phyloP scores from a whole-genome alignment of 2,113 vertebrate genomes.

The Sylvietta virens region DNA sequence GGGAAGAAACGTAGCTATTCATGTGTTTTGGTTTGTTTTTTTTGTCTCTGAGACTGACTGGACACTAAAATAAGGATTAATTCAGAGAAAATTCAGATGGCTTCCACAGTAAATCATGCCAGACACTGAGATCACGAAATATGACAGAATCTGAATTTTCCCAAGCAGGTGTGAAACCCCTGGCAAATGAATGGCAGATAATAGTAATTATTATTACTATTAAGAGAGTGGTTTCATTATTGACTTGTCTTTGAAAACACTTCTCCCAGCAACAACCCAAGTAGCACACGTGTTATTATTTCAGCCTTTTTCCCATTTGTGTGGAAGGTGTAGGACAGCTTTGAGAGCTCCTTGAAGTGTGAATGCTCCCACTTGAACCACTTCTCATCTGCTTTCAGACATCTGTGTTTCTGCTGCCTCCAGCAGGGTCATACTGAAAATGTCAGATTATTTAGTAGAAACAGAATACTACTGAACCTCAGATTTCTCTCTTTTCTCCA shows the following conservation, averaged over 20 bases:
- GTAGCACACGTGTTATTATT: background rate
- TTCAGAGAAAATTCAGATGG: background rate
- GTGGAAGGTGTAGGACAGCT: background rate
- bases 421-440: background rate
- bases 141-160: background rate
- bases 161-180: background rate
- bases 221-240: background rate
- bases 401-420: constrained; percentile 40
- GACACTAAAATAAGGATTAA: background rate
- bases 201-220: background rate
- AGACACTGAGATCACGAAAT: background rate
- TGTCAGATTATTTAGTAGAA: background rate
- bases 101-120: background rate
- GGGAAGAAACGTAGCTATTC: background rate
- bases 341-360: background rate
- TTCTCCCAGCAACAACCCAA: background rate
- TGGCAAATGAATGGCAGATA: background rate
- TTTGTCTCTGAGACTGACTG: background rate
- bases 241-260: background rate
- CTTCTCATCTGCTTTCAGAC: background rate
- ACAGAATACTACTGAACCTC: background rate
- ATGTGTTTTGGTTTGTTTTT: background rate
- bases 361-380: background rate
- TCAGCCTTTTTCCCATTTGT: background rate
- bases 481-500: background rate